Percentiles rank a stretch among this genome's conserved stretches.
Conservation (phyloP, 2,113 vertebrate species). For the Tychaedon coryphoeus region DNA sequence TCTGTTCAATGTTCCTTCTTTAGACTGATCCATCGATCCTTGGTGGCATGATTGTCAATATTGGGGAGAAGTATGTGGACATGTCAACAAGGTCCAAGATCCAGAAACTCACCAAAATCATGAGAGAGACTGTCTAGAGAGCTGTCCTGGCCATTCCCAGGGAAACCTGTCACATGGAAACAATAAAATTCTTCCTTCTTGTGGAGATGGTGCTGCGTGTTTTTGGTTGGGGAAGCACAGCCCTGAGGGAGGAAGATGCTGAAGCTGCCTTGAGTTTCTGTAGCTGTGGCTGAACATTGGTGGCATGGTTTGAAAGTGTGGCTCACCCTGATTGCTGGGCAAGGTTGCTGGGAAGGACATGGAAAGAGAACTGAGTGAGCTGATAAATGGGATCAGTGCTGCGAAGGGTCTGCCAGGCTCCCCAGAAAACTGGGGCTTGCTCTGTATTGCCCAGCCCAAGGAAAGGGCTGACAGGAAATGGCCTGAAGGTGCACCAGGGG, state of each 20-base stretch:
- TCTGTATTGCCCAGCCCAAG: neutral
- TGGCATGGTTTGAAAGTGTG: neutral
- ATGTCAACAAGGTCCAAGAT: slow-evolving; percentile 96
- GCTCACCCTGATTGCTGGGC: rapidly evolving
- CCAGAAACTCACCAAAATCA: slow-evolving; percentile 88
- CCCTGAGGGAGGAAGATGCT: neutral
- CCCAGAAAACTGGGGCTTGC: rapidly evolving
- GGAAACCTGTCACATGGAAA: neutral
- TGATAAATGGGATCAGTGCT: neutral
- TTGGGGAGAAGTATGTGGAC: slow-evolving; percentile 93
- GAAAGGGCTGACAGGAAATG: neutral
- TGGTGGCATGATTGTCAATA: slow-evolving; percentile 95
- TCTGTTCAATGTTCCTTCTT: neutral
- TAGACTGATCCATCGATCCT: slow-evolving; percentile 88
- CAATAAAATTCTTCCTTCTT: slow-evolving; percentile 65
- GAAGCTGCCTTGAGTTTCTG: neutral
- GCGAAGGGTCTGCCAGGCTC: neutral
- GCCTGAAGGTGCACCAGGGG: neutral
- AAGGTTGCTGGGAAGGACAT: neutral
- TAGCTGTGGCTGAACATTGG: rapidly evolving
- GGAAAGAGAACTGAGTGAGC: neutral
- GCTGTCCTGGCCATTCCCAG: neutral
- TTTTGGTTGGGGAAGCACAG: neutral
- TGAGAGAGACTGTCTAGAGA: slow-evolving; percentile 75
- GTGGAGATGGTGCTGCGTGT: rapidly evolving